Base-by-base conservation (phyloP, 2,113 vertebrate species). In the Anarhynchus alexandrinus region DNA sequence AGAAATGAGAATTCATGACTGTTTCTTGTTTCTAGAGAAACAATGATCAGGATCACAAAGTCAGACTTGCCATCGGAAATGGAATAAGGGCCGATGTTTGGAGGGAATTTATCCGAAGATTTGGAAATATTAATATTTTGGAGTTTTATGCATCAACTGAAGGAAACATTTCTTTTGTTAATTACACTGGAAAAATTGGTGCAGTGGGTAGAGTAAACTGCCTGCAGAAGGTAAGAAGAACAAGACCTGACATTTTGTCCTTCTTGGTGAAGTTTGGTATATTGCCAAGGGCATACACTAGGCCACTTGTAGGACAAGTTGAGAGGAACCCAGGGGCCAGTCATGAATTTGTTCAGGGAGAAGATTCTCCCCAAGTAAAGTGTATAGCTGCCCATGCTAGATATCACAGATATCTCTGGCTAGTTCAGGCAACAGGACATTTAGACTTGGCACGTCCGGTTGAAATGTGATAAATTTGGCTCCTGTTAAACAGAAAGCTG, bases 111-210 rank as follows among this genome's bases (percentile, higher is more conserved):
- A 70, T 99, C 65, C 72, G 36, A 67, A 98, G 99, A 91, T 99
- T 99, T 95, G 99, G 99, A 30, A 96, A 98, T 59, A 98, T 99
- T 76, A 71, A 91, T 15, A 83, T 99, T 71, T 96, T 96, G 59
- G 99, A 99, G 97, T 99, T 99, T 92, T 99, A 99, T 19, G 99
- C 98, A 47, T 96, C 99, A 38, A 99, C 99, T 2, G 99, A 99
- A 97, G 99, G 99, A 95, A 99, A 99, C 74, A 81, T 99, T 27
- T 98, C 97, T 64, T 99, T 99, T 87, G 1, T 98, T 52, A 99
- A 99, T 97, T 99, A 99, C n/a, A 94, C 96, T 0, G 98, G 98
- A 32, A 99, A 98, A 96, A 96, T 98, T 6, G 99, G 99, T 83
- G 98, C 99, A 9, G 74, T 99, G 7, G 99, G 99, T 82, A 98